Evolutionary conservation across 2,797 vertebrate genomes (phyloP).

Genomic region (Dicrostonyx torquatus): DNA sequence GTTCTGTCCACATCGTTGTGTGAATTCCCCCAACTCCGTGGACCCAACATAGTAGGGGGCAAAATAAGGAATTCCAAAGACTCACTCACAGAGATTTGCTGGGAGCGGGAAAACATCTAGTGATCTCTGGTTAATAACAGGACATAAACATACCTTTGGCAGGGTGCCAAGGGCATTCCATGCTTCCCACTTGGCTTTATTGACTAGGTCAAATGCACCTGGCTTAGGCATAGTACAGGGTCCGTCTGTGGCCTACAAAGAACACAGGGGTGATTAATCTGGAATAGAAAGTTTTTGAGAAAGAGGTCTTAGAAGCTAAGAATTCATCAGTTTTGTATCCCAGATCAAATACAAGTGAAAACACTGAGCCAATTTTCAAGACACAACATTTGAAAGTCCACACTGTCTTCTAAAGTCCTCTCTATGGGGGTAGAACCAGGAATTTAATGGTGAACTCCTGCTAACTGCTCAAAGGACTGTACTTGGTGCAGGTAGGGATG

Average conservation of each 20-base stretch:
- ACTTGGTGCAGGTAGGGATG: not conserved
- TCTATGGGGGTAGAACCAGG: not conserved
- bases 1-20: no score
- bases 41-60: no score
- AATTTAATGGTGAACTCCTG: not conserved
- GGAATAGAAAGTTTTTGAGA: not conserved
- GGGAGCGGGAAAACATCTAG: not conserved
- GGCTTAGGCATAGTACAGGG: constrained; percentile 93
- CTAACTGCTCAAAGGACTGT: not conserved
- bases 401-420: not conserved
- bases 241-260: constrained; percentile 92
- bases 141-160: constrained; percentile 87
- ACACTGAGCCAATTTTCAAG: not conserved
- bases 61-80: not conserved
- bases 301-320: not conserved
- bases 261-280: not conserved
- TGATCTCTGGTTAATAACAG: not conserved
- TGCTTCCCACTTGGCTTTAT: constrained; percentile 97
- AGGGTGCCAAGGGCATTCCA: constrained; percentile 92
- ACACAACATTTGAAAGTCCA: not conserved
- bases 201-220: constrained; percentile 93
- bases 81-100: not conserved
- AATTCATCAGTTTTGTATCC: not conserved
- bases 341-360: not conserved
- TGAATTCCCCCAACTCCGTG: no score